Evolutionary conservation across 2,797 vertebrate genomes (phyloP).

Genomic region (Chrysocyon brachyurus): DNA sequence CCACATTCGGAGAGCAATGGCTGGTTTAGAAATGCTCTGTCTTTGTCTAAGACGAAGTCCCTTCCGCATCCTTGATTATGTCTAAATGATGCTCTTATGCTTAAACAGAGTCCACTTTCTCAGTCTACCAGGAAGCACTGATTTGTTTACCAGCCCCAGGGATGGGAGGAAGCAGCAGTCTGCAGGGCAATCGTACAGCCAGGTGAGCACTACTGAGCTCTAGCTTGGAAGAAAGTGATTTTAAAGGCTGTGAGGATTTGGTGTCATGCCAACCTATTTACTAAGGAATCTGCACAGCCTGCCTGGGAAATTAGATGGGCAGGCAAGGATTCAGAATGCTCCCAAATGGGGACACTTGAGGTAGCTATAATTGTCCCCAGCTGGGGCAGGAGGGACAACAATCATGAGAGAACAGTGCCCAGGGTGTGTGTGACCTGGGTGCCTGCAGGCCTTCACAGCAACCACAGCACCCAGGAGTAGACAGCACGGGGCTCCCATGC

Average conservation of each 20-base stretch:
- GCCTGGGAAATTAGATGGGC: fast-evolving
- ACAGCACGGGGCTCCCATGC: fast-evolving
- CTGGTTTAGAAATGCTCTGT: slow-evolving; percentile 69
- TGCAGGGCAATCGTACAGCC: not conserved
- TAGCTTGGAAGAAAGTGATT: fast-evolving
- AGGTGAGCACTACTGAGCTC: slow-evolving; percentile 26
- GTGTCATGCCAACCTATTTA: not conserved
- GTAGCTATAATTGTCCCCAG: not conserved
- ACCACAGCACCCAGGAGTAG: fast-evolving
- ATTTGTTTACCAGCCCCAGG: not conserved
- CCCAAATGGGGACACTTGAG: fast-evolving
- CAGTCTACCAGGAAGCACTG: slow-evolving; percentile 34
- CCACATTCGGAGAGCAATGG: not conserved
- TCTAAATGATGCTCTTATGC: slow-evolving; percentile 77
- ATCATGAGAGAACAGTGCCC: too few relatives aligned
- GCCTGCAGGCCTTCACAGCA: not conserved
- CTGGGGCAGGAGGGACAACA: not conserved
- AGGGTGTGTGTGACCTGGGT: fast-evolving
- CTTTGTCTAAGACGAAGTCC: slow-evolving; percentile 58
- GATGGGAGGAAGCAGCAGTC: not conserved
- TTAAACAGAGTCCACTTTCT: slow-evolving; percentile 52
- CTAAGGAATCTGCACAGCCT: not conserved
- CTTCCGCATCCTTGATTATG: not conserved
- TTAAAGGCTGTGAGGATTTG: fast-evolving
- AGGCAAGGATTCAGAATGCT: fast-evolving